A percentile compares a stretch with the other conserved stretches of the same genome.
Evolutionary conservation across 2,113 vertebrate species (phyloP).

Genomic region (Eidolon helvum): DNA sequence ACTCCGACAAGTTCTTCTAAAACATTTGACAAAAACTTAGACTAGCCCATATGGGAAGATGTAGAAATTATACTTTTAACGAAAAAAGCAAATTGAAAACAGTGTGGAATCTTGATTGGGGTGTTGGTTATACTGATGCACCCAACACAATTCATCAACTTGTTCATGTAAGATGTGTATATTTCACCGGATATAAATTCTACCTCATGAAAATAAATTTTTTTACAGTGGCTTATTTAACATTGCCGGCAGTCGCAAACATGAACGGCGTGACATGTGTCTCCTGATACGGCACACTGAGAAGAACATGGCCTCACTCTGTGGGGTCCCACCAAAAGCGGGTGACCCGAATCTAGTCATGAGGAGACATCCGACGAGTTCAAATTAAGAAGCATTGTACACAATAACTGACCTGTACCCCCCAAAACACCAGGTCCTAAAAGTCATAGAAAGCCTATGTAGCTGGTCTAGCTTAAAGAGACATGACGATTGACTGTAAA

Average conservation of each 20-base stretch:
- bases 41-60: not conserved
- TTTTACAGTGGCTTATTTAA: not conserved
- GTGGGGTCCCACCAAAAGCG: not conserved
- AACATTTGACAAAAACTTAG: not conserved
- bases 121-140: not conserved
- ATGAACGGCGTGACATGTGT: fast-evolving
- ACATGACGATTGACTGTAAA: not conserved
- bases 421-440: not conserved
- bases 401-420: not conserved
- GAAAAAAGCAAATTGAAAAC: not conserved
- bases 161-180: not conserved
- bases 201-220: not conserved
- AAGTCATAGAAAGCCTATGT: not conserved
- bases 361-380: not conserved
- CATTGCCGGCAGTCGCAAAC: not conserved
- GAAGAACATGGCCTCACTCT: not conserved
- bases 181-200: not conserved
- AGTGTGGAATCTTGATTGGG: not conserved
- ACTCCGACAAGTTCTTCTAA: not conserved
- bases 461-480: not conserved
- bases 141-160: not conserved
- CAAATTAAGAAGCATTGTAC: not conserved
- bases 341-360: not conserved
- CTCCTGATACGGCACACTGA: not conserved
- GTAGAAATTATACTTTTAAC: not conserved